phyloP scores from a whole-genome alignment of 2,888 invertebrate species.

The Creontiades dilutus region DNA sequence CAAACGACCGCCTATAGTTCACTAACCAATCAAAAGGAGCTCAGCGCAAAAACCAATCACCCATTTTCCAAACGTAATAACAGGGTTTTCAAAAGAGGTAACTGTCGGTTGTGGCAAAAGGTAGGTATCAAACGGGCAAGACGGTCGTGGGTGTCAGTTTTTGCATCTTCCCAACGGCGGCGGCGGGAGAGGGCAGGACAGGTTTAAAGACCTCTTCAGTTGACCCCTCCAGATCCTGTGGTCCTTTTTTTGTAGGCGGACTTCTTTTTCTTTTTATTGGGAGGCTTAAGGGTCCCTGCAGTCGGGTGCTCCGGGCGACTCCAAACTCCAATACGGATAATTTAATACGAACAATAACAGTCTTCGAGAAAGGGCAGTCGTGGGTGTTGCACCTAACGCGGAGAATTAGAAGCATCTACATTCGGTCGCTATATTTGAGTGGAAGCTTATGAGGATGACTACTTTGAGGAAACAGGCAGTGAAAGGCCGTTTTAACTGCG shows the following conservation, averaged over 20 bases:
- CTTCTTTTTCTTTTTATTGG: conserved; percentile 22
- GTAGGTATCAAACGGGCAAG: neutral
- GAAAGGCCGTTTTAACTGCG: no score
- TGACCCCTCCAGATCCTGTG: conserved; percentile 12
- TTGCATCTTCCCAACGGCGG: conserved; percentile 35
- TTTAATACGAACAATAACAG: conserved; percentile 49
- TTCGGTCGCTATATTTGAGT: neutral
- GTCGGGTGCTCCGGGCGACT: neutral
- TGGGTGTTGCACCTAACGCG: neutral
- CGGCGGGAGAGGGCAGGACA: conserved; percentile 37
- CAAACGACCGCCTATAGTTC: neutral
- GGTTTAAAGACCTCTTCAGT: conserved; percentile 58
- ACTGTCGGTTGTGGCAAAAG: neutral
- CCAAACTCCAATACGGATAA: conserved; percentile 46
- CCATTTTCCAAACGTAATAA: neutral
- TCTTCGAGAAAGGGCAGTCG: conserved; percentile 13
- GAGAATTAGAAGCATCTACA: neutral
- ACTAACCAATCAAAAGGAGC: neutral
- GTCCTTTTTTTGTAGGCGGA: conserved; percentile 17
- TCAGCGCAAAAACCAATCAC: neutral
- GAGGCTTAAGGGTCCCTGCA: conserved; percentile 26
- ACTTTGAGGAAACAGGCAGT: no score
- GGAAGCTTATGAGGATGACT: no score
- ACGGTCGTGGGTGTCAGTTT: conserved; percentile 63
- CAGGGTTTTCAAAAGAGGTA: neutral